phyloP scores from a whole-genome alignment of 2,797 vertebrate species.

The Choloepus didactylus region DNA sequence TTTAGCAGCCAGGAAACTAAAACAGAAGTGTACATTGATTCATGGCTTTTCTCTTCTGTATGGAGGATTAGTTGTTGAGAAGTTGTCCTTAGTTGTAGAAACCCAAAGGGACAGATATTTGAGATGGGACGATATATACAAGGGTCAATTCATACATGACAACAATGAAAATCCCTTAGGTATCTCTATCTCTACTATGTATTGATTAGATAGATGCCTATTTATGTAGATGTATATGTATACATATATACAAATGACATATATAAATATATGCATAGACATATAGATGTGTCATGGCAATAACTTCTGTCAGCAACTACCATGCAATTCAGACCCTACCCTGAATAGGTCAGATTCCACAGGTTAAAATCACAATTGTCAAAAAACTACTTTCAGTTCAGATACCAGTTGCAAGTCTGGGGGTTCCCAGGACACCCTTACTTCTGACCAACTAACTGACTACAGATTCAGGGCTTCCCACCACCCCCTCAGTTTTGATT shows the following conservation, averaged over 20 bases:
- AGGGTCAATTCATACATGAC: neutral
- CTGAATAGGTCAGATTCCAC: no score
- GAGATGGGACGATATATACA: neutral
- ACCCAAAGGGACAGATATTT: neutral
- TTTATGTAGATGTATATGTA: neutral
- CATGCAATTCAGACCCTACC: no score
- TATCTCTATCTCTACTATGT: neutral
- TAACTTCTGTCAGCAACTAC: no score
- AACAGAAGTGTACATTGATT: neutral
- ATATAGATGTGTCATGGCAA: neutral
- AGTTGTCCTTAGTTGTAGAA: neutral
- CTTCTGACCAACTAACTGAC: no score
- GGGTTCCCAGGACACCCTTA: no score
- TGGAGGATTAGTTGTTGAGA: neutral
- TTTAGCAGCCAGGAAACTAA: no score
- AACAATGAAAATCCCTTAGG: neutral
- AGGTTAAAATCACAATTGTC: no score
- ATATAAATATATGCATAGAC: neutral
- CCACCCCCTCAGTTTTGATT: no score
- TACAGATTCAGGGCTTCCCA: no score
- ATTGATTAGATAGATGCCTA: neutral
- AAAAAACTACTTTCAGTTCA: no score
- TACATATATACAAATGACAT: neutral
- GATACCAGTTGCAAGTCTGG: no score
- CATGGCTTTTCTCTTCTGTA: neutral